Evolutionary conservation across 2,113 vertebrate genomes (phyloP), one percentile per base, ranked within the genome.

Genomic region (Lepisosteus osseus): DNA sequence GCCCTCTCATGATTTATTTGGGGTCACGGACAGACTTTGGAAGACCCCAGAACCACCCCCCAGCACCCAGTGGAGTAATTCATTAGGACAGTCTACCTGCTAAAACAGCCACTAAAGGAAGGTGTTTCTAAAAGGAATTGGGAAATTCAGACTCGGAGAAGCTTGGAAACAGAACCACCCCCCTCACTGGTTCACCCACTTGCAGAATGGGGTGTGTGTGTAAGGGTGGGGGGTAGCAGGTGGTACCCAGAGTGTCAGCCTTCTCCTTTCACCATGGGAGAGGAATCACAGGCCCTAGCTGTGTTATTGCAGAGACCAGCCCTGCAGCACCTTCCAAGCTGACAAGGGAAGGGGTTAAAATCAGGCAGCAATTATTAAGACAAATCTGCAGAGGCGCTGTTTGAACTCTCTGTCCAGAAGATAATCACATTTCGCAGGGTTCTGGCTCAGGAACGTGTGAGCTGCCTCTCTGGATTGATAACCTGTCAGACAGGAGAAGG

Each of bases 351-450:
- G 83, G 87, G 78, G 83, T 87, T 82, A 17, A 84, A 84, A 86
- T 84, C 81, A 86, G 77, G 72, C 76, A 71, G 78, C 75, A 78
- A 82, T 83, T 82, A 85, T 88, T 80, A 86, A 87, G 85, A 84
- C 78, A 85, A 80, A 87, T 86, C 85, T 84, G 84, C 73, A 80
- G 70, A 14, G 47, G 14, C 5, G 15, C 40, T 56, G 70, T 65
- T 72, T 65, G 82, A 87, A 83, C 86, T 84, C 79, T 71, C 69
- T 79, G 73, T 82, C 78, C 80, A 82, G 79, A 80, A 70, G 79
- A 85, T 85, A 86, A 87, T 86, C 82, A 85, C 86, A 88, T 87
- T 89, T 82, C 77, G 71, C 78, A 81, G 83, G 79, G 74, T 78
- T 76, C 83, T 85, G 47, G 14, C 3, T 0, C 78, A 79, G 62